phyloP scores from a whole-genome alignment of 1,140 invertebrate species.

The Oncopeltus fasciatus region DNA sequence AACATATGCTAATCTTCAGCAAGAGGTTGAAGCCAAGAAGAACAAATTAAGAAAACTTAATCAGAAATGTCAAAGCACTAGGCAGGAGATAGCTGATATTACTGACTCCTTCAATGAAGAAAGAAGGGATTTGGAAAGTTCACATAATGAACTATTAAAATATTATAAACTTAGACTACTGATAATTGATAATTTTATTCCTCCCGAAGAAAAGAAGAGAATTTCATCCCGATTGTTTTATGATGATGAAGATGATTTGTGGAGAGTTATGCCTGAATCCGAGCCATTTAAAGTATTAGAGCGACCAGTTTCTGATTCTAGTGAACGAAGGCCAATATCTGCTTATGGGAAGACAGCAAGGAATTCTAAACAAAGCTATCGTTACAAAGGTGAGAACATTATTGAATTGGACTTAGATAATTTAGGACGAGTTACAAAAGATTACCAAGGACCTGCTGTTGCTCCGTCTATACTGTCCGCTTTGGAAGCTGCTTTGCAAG shows the following conservation, averaged over 20 bases:
- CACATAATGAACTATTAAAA: slow-evolving; percentile 63
- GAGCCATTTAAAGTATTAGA: slow-evolving; percentile 19
- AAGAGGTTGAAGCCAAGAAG: slow-evolving; percentile 86
- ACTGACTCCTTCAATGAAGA: slow-evolving; percentile 68
- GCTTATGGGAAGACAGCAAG: slow-evolving; percentile 14
- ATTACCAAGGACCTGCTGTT: slow-evolving; percentile 57
- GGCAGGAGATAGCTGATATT: slow-evolving; percentile 63
- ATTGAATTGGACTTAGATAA: slow-evolving; percentile 66
- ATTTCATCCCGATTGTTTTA: slow-evolving; percentile 63
- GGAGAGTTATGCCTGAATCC: slow-evolving; percentile 42
- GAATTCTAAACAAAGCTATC: neutral
- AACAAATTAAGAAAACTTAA: slow-evolving; percentile 67
- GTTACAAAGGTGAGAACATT: slow-evolving; percentile 50
- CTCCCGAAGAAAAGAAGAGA: slow-evolving; percentile 56
- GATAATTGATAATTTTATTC: slow-evolving; percentile 95
- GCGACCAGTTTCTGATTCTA: slow-evolving; percentile 17
- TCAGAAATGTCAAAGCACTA: slow-evolving; percentile 42
- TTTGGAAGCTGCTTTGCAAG: slow-evolving; percentile 52
- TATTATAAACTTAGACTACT: slow-evolving; percentile 67
- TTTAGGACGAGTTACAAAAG: slow-evolving; percentile 59
- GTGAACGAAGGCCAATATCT: slow-evolving; percentile 27
- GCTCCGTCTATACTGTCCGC: slow-evolving; percentile 57
- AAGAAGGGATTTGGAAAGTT: slow-evolving; percentile 62
- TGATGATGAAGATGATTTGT: slow-evolving; percentile 79
- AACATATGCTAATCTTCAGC: slow-evolving; percentile 72